phyloP scores from a whole-genome alignment of 2,797 vertebrate species.

The Pseudochirops cupreus region DNA sequence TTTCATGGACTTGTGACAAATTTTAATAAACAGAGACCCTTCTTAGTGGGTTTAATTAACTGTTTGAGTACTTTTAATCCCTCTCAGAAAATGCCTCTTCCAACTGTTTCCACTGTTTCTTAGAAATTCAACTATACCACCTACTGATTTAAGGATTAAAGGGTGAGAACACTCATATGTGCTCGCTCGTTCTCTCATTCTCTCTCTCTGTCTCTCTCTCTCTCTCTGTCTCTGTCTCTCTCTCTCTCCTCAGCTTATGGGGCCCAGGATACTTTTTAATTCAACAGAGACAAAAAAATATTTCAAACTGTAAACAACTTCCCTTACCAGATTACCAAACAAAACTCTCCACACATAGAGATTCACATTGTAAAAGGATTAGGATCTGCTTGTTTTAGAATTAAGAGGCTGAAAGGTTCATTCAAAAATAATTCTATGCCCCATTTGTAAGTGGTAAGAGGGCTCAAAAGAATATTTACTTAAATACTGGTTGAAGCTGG shows the following conservation, averaged over 20 bases:
- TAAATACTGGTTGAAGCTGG: slow-evolving; percentile 46
- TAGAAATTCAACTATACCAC: slow-evolving; percentile 77
- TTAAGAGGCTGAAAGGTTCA: background rate
- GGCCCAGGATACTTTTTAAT: slow-evolving; percentile 18
- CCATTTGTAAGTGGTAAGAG: slow-evolving; percentile 12
- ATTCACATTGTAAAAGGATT: slow-evolving; percentile 22
- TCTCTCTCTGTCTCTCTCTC: no score
- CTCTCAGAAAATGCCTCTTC: slow-evolving; percentile 80
- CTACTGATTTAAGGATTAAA: slow-evolving; percentile 77
- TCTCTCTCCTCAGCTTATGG: background rate
- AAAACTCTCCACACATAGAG: slow-evolving; percentile 19
- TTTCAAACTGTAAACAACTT: background rate
- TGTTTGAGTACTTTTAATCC: slow-evolving; percentile 81
- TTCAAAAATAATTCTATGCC: background rate
- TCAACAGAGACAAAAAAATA: slow-evolving; percentile 43
- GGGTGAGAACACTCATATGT: background rate
- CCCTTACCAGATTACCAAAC: slow-evolving; percentile 12
- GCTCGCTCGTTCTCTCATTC: background rate
- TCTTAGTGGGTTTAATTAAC: slow-evolving; percentile 80
- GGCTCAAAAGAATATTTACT: background rate
- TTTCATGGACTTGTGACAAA: slow-evolving; percentile 77
- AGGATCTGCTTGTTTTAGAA: slow-evolving; percentile 51
- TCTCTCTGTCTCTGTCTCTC: no score
- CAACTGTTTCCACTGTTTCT: slow-evolving; percentile 81
- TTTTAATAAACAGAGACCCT: slow-evolving; percentile 78